Evolutionary conservation across 2,113 vertebrate genomes (phyloP).

Genomic region (Bubo blakistoni): DNA sequence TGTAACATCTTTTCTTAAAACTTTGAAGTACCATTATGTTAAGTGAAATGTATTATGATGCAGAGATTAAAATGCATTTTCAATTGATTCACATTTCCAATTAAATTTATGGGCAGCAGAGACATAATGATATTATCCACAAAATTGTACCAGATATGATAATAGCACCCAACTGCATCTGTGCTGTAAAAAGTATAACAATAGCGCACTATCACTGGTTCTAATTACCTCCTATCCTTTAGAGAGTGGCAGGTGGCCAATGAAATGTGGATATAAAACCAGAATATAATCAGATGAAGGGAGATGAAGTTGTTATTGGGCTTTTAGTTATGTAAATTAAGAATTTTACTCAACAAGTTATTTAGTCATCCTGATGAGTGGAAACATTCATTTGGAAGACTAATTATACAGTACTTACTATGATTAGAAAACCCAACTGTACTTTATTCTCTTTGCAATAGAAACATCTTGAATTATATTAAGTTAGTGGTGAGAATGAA

Average conservation of each 20-base stretch:
- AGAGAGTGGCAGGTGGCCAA: constrained; percentile 66
- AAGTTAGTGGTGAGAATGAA: background rate
- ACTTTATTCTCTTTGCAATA: background rate
- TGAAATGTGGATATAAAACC: constrained; percentile 63
- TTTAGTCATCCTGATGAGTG: constrained; percentile 69
- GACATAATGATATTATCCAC: constrained; percentile 42
- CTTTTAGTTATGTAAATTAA: constrained; percentile 73
- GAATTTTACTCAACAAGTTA: constrained; percentile 70
- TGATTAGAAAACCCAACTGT: constrained; percentile 56
- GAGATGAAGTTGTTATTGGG: constrained; percentile 65
- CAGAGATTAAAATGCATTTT: constrained; percentile 46
- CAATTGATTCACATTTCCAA: constrained; percentile 48
- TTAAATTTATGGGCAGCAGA: constrained; percentile 54
- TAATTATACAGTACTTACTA: constrained; percentile 65
- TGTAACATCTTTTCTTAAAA: background rate
- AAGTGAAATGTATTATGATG: constrained; percentile 25
- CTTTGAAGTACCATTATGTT: background rate
- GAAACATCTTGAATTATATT: constrained; percentile 8
- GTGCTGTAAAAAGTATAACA: constrained; percentile 51
- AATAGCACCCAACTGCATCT: constrained; percentile 58
- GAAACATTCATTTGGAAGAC: constrained; percentile 72
- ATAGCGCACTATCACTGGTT: constrained; percentile 19
- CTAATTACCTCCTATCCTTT: constrained; percentile 69
- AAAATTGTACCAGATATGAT: constrained; percentile 54
- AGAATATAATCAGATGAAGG: constrained; percentile 66